Conservation (phyloP, 2,888 invertebrate species). For the Helicoverpa assulta region DNA sequence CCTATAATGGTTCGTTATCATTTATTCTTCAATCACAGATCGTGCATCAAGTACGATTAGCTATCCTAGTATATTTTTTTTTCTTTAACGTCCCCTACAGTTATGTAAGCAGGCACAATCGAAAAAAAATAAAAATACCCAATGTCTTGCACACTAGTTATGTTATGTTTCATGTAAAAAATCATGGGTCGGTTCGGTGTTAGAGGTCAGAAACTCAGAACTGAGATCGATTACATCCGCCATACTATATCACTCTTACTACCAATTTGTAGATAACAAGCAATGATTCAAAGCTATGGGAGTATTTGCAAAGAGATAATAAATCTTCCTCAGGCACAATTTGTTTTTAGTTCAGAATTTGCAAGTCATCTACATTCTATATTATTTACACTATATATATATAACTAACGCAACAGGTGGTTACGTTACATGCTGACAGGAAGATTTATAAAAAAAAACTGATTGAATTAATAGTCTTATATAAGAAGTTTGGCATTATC, state of each 20-base stretch:
- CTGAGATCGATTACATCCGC: slow-evolving; percentile 26
- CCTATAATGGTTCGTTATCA: slow-evolving; percentile 95
- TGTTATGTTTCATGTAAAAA: not conserved
- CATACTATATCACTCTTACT: slow-evolving; percentile 14
- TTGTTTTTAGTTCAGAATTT: slow-evolving; percentile 1
- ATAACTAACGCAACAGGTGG: not conserved
- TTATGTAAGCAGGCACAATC: too few species aligned
- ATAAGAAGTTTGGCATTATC: not conserved
- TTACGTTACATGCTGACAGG: not conserved
- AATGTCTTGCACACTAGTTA: not conserved
- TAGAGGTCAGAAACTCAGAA: slow-evolving; percentile 39
- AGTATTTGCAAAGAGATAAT: not conserved
- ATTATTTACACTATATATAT: not conserved
- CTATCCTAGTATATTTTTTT: too few species aligned
- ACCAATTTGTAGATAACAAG: slow-evolving; percentile 22
- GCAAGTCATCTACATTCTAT: not conserved
- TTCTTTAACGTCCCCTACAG: too few species aligned
- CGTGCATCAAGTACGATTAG: too few species aligned
- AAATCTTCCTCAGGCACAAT: not conserved
- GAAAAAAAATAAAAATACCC: too few species aligned
- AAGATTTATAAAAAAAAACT: not conserved
- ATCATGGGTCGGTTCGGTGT: not conserved
- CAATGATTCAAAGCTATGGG: slow-evolving; percentile 9
- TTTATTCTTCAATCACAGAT: not conserved
- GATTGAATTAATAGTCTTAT: not conserved